Evolutionary conservation across 2,113 vertebrate species (phyloP).

Genomic region (Phylloscopus trochilus): DNA sequence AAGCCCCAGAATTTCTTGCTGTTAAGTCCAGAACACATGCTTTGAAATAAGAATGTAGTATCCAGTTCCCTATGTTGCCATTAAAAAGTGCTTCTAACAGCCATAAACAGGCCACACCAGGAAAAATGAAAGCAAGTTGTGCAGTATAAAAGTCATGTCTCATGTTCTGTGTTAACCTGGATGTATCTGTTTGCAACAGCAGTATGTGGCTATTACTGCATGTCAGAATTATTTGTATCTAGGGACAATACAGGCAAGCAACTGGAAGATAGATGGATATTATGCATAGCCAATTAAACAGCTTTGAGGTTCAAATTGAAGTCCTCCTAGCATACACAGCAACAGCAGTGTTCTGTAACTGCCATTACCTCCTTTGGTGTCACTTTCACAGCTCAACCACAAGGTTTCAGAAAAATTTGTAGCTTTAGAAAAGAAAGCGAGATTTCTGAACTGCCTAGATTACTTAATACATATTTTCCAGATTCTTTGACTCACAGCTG

Average conservation of each 20-base stretch:
- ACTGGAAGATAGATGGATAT: neutral
- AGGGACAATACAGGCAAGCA: neutral
- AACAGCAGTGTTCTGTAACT: neutral
- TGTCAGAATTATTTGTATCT: slow-evolving; percentile 5
- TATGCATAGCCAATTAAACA: neutral
- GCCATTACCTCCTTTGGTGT: neutral
- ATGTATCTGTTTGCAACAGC: neutral
- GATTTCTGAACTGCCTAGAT: neutral
- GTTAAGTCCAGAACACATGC: neutral
- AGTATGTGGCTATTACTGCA: neutral
- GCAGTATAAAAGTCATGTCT: neutral
- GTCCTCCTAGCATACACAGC: neutral
- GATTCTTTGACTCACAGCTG: neutral
- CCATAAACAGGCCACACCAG: neutral
- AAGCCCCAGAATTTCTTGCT: neutral
- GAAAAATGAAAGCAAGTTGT: neutral
- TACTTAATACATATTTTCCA: neutral
- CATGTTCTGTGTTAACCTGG: neutral
- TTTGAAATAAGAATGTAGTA: neutral
- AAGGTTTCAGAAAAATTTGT: neutral
- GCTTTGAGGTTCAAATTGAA: neutral
- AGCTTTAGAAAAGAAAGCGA: neutral
- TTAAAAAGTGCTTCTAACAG: neutral
- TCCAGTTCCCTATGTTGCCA: neutral
- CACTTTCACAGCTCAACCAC: neutral